Evolutionary conservation across 2,113 vertebrate genomes (phyloP).

Genomic region (Pluvianellus socialis): DNA sequence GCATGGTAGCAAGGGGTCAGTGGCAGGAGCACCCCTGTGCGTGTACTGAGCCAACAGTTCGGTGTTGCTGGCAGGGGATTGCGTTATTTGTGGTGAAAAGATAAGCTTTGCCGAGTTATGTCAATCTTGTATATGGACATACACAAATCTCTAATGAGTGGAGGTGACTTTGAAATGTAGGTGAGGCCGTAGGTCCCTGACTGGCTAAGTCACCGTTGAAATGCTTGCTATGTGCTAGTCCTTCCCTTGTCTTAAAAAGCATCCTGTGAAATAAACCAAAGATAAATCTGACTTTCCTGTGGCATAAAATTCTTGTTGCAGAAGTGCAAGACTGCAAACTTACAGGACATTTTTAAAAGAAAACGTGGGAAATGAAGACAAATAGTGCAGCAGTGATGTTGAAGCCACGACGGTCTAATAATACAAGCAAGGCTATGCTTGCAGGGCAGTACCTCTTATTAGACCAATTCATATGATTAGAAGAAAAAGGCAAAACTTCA

Average conservation of each 20-base stretch:
- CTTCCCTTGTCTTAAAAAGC: neutral
- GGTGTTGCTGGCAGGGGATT: accelerated
- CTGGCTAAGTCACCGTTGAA: neutral
- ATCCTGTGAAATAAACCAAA: neutral
- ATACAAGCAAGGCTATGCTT: neutral
- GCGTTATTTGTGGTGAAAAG: neutral
- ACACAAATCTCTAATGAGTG: neutral
- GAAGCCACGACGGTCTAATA: neutral
- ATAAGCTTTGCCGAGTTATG: neutral
- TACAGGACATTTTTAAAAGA: neutral
- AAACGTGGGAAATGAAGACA: neutral
- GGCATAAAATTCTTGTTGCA: neutral
- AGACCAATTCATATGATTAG: neutral
- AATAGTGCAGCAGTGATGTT: neutral
- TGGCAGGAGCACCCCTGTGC: neutral
- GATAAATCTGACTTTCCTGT: neutral
- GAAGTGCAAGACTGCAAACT: neutral
- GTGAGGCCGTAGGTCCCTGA: neutral
- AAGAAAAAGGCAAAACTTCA: neutral
- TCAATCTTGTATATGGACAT: neutral
- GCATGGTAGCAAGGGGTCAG: accelerated
- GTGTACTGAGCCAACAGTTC: neutral
- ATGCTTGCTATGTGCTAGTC: neutral
- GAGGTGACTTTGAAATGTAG: neutral
- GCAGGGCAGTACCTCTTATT: neutral